phyloP scores from a whole-genome alignment of 2,888 invertebrate species.

The Drosophila testacea region DNA sequence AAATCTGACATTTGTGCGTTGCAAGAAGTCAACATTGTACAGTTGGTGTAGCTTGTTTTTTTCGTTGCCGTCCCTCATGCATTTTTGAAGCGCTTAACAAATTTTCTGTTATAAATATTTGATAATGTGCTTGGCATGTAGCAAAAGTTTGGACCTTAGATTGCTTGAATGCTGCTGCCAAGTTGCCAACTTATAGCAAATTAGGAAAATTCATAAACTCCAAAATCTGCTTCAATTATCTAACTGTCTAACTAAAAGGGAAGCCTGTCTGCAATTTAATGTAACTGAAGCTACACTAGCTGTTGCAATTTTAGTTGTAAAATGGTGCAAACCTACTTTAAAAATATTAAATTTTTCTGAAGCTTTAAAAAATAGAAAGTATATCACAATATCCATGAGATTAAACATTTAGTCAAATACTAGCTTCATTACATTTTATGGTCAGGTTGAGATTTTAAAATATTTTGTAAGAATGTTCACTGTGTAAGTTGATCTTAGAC shows the following conservation, averaged over 20 bases:
- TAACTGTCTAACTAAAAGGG: slow-evolving; percentile 18
- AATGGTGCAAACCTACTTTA: neutral
- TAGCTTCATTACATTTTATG: neutral
- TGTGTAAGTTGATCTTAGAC: slow-evolving; percentile 35
- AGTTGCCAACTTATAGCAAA: slow-evolving; percentile 34
- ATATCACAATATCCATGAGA: neutral
- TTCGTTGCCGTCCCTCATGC: slow-evolving; percentile 34
- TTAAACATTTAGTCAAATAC: neutral
- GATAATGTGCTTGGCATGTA: slow-evolving; percentile 46
- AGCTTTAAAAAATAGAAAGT: neutral
- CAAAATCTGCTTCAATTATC: slow-evolving; percentile 29
- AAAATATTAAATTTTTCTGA: too few relatives aligned
- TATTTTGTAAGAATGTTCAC: slow-evolving; percentile 34
- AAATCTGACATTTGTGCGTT: slow-evolving; percentile 54
- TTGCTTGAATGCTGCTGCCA: slow-evolving; percentile 26
- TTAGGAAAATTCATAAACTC: slow-evolving; percentile 39
- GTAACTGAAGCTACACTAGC: neutral
- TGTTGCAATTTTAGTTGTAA: neutral
- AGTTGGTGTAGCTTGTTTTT: slow-evolving; percentile 1
- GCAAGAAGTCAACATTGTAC: slow-evolving; percentile 46
- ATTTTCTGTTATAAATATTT: slow-evolving; percentile 51
- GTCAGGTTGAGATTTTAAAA: neutral
- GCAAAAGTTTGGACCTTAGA: slow-evolving; percentile 42
- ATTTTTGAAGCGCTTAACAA: slow-evolving; percentile 55
- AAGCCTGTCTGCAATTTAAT: neutral